Percentiles rank a stretch among this genome's conserved stretches.
phyloP scores from a whole-genome alignment of 2,113 vertebrate genomes.

The Thomomys bottae region DNA sequence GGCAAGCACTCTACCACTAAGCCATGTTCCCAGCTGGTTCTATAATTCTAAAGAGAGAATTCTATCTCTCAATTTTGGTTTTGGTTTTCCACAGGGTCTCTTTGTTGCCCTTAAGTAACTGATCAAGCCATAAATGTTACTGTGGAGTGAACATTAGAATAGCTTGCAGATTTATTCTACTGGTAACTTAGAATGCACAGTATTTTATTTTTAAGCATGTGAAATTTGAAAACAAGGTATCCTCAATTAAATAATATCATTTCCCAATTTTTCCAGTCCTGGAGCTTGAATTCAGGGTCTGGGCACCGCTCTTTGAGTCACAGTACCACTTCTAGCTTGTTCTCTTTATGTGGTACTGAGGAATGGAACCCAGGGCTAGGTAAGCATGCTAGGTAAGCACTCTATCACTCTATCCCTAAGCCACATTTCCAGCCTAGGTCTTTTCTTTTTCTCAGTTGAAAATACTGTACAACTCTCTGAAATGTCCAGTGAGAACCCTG shows the following conservation, averaged over 20 bases:
- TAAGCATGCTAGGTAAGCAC: no score
- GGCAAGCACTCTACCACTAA: no score
- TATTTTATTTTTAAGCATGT: background rate
- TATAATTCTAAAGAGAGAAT: background rate
- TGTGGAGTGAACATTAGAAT: no score
- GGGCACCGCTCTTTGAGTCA: no score
- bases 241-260: background rate
- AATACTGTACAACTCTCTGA: background rate
- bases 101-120: background rate
- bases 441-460: background rate
- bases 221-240: slow-evolving; percentile 7
- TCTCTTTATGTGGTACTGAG: no score
- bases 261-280: no score
- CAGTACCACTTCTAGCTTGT: no score
- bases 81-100: background rate
- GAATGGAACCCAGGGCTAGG: no score
- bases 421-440: no score
- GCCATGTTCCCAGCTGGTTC: no score
- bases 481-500: background rate
- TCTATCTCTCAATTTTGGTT: background rate
- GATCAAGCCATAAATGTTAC: background rate
- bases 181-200: background rate
- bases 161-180: background rate
- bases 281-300: no score
- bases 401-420: no score